Conservation (phyloP, 2,888 invertebrate genomes). For the Nysson spinosus region DNA sequence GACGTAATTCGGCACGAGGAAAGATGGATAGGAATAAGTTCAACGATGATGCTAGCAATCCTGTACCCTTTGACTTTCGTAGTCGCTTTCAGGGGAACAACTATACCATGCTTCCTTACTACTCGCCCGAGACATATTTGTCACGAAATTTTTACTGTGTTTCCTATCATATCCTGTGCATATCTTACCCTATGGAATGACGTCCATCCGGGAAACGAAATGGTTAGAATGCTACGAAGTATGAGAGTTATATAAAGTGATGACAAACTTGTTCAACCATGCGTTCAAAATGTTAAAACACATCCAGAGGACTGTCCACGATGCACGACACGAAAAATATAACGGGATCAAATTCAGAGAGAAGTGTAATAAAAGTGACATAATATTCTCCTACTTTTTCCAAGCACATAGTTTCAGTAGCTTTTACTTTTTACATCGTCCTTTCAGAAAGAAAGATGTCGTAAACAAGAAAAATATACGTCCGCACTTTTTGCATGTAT, state of each 20-base stretch:
- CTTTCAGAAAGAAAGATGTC: too few relatives aligned
- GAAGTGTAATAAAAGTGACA: too few relatives aligned
- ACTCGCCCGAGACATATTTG: background rate
- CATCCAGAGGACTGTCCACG: too few relatives aligned
- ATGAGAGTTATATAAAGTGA: background rate
- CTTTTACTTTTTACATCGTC: too few relatives aligned
- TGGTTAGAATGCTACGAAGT: background rate
- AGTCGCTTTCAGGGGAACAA: constrained; percentile 20
- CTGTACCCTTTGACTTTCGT: constrained; percentile 37
- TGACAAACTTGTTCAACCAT: background rate
- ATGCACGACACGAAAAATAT: background rate
- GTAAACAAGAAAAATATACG: too few relatives aligned
- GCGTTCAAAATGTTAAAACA: background rate
- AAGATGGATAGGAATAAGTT: constrained; percentile 22
- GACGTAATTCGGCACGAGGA: constrained; percentile 42
- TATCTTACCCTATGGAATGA: too few relatives aligned
- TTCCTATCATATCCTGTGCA: background rate
- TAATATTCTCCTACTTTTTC: too few relatives aligned
- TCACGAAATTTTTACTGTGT: background rate
- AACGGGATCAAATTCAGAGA: too few relatives aligned
- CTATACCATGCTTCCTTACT: background rate
- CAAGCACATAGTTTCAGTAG: too few relatives aligned
- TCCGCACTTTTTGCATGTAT: too few relatives aligned
- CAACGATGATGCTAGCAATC: constrained; percentile 28
- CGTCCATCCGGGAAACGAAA: too few relatives aligned